phyloP scores from a whole-genome alignment of 2,113 vertebrate species.

The Elanus axillaris region DNA sequence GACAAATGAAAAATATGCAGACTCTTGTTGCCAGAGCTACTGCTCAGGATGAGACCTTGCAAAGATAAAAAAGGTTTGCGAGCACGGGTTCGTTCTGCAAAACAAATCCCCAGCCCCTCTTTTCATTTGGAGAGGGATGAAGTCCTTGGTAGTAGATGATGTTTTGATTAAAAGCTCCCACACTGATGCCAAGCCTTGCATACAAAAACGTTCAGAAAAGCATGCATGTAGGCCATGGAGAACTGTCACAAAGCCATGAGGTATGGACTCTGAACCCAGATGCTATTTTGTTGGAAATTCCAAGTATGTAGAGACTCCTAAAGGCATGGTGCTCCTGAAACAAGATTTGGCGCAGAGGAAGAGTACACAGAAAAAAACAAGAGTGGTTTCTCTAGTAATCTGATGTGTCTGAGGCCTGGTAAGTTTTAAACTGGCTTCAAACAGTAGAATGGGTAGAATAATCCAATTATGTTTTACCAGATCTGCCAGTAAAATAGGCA shows the following conservation, averaged over 20 bases:
- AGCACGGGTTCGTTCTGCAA: not conserved
- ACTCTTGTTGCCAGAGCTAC: not conserved
- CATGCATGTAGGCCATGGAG: not conserved
- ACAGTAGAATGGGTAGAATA: not conserved
- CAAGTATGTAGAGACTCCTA: not conserved
- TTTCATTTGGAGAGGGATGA: not conserved
- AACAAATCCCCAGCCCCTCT: not conserved
- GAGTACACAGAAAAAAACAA: not conserved
- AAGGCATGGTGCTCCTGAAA: not conserved
- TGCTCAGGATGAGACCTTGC: not conserved
- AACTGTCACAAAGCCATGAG: not conserved
- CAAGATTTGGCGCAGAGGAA: no score
- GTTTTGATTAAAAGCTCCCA: not conserved
- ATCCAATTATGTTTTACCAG: not conserved
- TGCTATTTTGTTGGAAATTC: not conserved
- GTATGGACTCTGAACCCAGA: not conserved
- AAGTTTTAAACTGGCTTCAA: not conserved
- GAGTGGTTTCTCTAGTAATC: fast-evolving
- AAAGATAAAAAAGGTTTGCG: not conserved
- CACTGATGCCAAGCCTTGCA: not conserved
- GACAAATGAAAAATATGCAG: not conserved
- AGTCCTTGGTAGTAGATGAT: not conserved
- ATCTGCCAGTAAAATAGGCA: not conserved
- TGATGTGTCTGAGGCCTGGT: not conserved
- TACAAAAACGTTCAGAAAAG: not conserved